Evolutionary conservation across 1,140 invertebrate genomes (phyloP).

Genomic region (Leptoteleia sp.): DNA sequence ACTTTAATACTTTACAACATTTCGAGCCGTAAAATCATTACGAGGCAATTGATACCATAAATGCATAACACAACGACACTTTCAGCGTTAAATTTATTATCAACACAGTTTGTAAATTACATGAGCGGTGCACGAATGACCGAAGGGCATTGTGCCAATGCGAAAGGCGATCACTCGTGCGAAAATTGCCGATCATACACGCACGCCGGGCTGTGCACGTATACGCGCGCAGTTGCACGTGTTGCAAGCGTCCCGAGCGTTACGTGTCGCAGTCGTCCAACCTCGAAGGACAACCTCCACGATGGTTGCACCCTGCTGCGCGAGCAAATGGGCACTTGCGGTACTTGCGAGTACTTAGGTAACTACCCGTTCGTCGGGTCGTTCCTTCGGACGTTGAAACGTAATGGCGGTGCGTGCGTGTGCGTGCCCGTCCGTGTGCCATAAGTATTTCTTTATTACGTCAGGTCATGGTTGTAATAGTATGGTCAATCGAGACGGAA

Average conservation of each 20-base stretch:
- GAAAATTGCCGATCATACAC: conserved; percentile 23
- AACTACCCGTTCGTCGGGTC: conserved; percentile 50
- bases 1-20: too few relatives aligned
- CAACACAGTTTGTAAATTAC: conserved; percentile 34
- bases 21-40: conserved; percentile 17
- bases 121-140: conserved; percentile 20
- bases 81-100: conserved; percentile 34
- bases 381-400: conserved; percentile 50
- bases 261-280: conserved; percentile 61
- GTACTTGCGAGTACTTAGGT: conserved; percentile 62
- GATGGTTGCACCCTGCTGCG: conserved; percentile 56
- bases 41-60: conserved; percentile 19
- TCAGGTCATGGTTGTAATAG: conserved; percentile 69
- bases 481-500: conserved; percentile 68
- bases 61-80: conserved; percentile 20
- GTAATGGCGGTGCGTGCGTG: conserved; percentile 36
- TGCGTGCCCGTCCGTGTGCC: conserved; percentile 41
- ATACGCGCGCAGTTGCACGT: conserved; percentile 16
- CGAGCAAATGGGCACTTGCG: conserved; percentile 63
- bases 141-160: conserved; percentile 42
- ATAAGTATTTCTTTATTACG: conserved; percentile 64
- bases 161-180: conserved; percentile 37
- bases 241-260: conserved; percentile 26
- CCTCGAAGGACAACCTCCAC: conserved; percentile 56
- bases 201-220: background rate